Evolutionary conservation across 35 echinoderm and acorn worm species (phyloP).

Genomic region (Ophiothrix spiculata): DNA sequence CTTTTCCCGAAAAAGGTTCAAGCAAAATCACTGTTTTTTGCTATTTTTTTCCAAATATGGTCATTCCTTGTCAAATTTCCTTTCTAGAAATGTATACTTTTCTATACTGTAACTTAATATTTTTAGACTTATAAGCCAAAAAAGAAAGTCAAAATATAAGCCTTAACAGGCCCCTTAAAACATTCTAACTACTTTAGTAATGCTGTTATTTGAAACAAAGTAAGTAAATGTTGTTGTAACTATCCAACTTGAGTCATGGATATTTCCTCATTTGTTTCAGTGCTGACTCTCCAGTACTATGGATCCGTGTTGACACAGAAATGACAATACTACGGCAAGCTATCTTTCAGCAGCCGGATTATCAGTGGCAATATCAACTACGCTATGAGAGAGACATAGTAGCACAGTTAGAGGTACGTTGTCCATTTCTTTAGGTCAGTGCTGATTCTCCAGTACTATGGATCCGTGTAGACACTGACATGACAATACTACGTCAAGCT

Average conservation of each 20-base stretch:
- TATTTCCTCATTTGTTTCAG: constrained; percentile 51
- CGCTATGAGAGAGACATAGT: constrained; percentile 95
- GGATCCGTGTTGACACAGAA: constrained; percentile 93
- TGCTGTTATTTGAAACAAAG: no score
- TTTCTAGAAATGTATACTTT: no score
- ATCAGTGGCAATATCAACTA: constrained; percentile 95
- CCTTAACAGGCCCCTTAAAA: no score
- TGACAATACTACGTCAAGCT: constrained; percentile 83
- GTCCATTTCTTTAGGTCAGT: constrained; percentile 52
- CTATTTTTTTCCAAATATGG: no score
- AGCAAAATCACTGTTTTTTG: no score
- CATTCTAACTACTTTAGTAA: no score
- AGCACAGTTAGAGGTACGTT: constrained; percentile 94
- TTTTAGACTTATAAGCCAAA: no score
- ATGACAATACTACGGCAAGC: constrained; percentile 87
- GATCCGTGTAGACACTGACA: constrained; percentile 93
- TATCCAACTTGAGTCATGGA: neutral
- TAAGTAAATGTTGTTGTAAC: no score
- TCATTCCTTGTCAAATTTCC: no score
- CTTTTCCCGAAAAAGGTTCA: no score
- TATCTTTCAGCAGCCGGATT: constrained; percentile 93
- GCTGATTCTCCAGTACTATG: constrained; percentile 97
- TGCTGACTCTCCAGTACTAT: constrained; percentile 95
- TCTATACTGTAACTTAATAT: no score
- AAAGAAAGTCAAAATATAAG: no score